A percentile compares a stretch with the other conserved stretches of the same genome.
phyloP scores from a whole-genome alignment of 2,113 vertebrate species.

The Halichoerus grypus region DNA sequence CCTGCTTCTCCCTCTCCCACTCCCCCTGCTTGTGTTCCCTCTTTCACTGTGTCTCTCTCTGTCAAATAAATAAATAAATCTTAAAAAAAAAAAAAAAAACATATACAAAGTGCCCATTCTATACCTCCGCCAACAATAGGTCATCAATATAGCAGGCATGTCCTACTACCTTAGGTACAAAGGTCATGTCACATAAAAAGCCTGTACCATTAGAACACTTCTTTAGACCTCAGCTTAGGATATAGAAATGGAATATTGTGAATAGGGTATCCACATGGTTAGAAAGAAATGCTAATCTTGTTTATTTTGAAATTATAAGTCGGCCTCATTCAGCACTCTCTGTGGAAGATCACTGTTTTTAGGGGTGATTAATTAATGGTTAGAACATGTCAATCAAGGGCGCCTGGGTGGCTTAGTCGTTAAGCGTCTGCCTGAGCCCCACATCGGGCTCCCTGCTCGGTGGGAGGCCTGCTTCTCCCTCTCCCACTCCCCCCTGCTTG shows the following conservation, averaged over 20 bases:
- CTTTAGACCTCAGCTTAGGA: background rate
- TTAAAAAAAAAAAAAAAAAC: background rate
- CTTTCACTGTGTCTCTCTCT: no score
- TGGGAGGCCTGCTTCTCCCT: no score
- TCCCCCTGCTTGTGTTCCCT: no score
- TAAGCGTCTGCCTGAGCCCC: background rate
- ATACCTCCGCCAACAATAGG: background rate
- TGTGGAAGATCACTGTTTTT: constrained; percentile 17
- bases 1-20: no score
- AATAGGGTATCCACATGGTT: background rate
- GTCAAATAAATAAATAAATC: no score
- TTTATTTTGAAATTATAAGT: constrained; percentile 2
- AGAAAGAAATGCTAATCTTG: background rate
- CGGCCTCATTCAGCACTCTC: background rate
- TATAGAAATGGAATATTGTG: background rate
- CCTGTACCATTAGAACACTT: background rate
- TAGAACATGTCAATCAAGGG: background rate
- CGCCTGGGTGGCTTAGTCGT: no score
- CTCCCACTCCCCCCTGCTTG: no score
- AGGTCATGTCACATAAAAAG: background rate
- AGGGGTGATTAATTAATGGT: background rate
- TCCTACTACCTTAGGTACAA: background rate
- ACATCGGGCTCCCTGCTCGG: no score
- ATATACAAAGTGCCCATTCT: background rate
- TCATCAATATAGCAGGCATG: background rate